Evolutionary conservation across 2,113 vertebrate genomes (phyloP).

Genomic region (Oceanites oceanicus): DNA sequence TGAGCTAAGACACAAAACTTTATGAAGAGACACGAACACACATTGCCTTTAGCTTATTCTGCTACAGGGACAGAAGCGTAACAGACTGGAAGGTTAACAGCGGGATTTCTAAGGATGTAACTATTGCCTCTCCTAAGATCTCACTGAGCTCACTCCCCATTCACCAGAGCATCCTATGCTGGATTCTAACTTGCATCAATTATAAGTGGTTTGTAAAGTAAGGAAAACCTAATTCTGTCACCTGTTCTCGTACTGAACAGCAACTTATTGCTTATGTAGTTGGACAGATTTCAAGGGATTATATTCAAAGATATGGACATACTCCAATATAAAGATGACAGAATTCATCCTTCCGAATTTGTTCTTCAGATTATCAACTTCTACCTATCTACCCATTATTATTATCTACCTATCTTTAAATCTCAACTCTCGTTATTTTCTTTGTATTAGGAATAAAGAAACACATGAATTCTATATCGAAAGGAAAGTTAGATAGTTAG

Average conservation of each 20-base stretch:
- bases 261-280: not conserved
- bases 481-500: not conserved
- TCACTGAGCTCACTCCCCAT: not conserved
- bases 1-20: not conserved
- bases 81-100: not conserved
- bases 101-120: not conserved
- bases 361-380: not conserved
- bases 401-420: not conserved
- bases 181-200: not conserved
- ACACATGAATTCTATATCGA: not conserved
- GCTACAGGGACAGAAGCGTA: fast-evolving
- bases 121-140: not conserved
- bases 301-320: not conserved
- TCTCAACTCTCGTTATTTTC: not conserved
- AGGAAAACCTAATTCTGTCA: not conserved
- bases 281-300: not conserved
- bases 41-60: not conserved
- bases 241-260: not conserved
- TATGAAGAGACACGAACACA: not conserved
- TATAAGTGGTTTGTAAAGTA: not conserved
- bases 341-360: not conserved
- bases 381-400: not conserved
- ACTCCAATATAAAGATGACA: not conserved
- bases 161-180: not conserved
- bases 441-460: not conserved